Conservation (phyloP, 1,140 invertebrate species). For the Hyles euphorbiae region DNA sequence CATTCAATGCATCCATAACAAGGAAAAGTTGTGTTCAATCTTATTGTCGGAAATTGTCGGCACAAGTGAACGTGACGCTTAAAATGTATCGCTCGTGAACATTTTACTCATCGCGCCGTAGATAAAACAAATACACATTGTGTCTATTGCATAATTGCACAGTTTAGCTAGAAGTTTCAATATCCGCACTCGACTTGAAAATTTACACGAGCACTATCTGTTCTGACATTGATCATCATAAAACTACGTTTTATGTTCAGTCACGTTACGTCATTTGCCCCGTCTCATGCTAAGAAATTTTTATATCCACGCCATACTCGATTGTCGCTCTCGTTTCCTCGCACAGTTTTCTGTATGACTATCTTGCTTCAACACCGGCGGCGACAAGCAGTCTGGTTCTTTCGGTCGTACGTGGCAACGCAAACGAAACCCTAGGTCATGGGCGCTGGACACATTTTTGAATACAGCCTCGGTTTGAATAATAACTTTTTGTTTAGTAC, state of each 20-base stretch:
- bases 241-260: slow-evolving; percentile 42
- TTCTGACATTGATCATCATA: slow-evolving; percentile 36
- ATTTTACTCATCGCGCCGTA: too few species aligned
- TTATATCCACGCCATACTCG: slow-evolving; percentile 51
- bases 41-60: too few species aligned
- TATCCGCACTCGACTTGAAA: too few species aligned
- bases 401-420: slow-evolving; percentile 45
- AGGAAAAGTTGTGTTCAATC: too few species aligned
- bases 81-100: too few species aligned
- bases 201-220: not conserved
- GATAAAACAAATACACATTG: too few species aligned
- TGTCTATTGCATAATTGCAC: too few species aligned
- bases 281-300: slow-evolving; percentile 37
- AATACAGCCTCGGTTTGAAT: slow-evolving; percentile 14
- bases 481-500: slow-evolving; percentile 22
- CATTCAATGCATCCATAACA: too few species aligned
- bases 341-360: slow-evolving; percentile 20
- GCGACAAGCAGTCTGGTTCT: slow-evolving; percentile 70
- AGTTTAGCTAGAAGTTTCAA: too few species aligned
- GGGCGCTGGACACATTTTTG: slow-evolving; percentile 58
- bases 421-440: slow-evolving; percentile 65
- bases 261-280: slow-evolving; percentile 43
- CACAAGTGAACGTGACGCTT: too few species aligned
- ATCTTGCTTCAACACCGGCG: slow-evolving; percentile 45
- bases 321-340: slow-evolving; percentile 37